Evolutionary conservation across 2,113 vertebrate genomes (phyloP).

Genomic region (Nesogale talazaci): DNA sequence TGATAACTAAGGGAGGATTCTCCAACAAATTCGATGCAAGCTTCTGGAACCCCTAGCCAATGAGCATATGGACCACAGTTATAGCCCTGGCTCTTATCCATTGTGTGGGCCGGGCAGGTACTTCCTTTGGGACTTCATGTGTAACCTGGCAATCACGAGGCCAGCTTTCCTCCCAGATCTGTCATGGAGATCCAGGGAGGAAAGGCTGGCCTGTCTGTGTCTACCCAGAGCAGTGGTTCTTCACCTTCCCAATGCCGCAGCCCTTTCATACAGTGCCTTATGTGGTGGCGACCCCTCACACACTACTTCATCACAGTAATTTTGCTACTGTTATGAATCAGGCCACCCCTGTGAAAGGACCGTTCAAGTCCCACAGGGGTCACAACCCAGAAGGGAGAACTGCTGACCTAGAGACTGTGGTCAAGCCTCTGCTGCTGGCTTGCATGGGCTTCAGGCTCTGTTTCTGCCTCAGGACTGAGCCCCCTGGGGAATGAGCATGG

Average conservation of each 20-base stretch:
- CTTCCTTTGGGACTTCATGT: slow-evolving; percentile 4
- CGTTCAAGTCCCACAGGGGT: too few relatives aligned
- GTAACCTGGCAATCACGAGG: not conserved
- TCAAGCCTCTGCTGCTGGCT: not conserved
- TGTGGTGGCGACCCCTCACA: too few relatives aligned
- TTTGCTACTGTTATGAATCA: too few relatives aligned
- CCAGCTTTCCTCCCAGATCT: not conserved
- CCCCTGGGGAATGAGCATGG: not conserved
- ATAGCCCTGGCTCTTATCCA: not conserved
- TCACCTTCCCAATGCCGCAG: too few relatives aligned
- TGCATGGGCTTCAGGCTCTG: not conserved
- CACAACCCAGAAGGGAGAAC: too few relatives aligned
- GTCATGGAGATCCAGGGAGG: not conserved
- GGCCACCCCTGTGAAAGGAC: too few relatives aligned
- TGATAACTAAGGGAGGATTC: not conserved
- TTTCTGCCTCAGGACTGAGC: not conserved
- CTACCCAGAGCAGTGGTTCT: too few relatives aligned
- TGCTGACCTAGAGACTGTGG: too few relatives aligned
- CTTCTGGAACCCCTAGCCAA: not conserved
- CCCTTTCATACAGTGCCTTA: too few relatives aligned
- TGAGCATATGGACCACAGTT: not conserved
- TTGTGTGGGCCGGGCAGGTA: not conserved
- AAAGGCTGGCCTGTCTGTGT: not conserved
- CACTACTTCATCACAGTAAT: too few relatives aligned
- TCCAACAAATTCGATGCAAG: not conserved